These are phyloP conservation scores for Ptychochromis oligacanthus DNA, from an alignment of 2,113 vertebrate genomes.

Conservation along the genomic window DNA sequence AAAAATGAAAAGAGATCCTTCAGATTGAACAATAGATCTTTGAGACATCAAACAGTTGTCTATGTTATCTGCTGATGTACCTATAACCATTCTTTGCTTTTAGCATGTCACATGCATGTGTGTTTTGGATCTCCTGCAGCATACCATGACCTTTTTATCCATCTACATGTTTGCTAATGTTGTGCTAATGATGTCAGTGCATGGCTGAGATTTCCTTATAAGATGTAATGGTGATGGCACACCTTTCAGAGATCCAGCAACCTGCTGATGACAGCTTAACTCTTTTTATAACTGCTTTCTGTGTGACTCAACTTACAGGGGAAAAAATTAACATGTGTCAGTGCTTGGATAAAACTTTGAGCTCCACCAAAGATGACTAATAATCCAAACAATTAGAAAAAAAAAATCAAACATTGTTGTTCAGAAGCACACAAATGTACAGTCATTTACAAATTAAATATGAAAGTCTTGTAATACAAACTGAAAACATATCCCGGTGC, in stretches of 20 bases:
- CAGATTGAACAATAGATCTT: neutral
- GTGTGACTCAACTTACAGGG: slow-evolving; percentile 39
- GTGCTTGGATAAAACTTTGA: slow-evolving; percentile 50
- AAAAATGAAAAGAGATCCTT: neutral
- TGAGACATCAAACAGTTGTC: neutral
- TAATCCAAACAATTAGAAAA: slow-evolving; percentile 49
- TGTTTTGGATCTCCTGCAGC: slow-evolving; percentile 45
- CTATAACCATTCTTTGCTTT: neutral
- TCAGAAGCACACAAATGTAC: neutral
- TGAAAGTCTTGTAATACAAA: neutral
- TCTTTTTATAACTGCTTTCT: neutral
- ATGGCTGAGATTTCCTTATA: slow-evolving; percentile 3
- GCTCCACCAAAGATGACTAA: slow-evolving; percentile 58
- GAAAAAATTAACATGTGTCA: slow-evolving; percentile 33
- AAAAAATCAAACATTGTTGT: slow-evolving; percentile 31
- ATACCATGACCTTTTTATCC: slow-evolving; percentile 22
- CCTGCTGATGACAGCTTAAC: slow-evolving; percentile 23
- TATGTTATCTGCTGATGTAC: neutral
- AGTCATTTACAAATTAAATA: neutral
- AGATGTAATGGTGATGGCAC: slow-evolving; percentile 31
- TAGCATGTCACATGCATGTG: slow-evolving; percentile 35
- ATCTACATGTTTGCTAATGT: slow-evolving; percentile 36
- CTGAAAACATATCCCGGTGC: neutral
- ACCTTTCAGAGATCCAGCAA: slow-evolving; percentile 37
- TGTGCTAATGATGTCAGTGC: slow-evolving; percentile 29